A percentile compares a stretch with the other conserved stretches of the same genome.
Conservation (phyloP, 1,140 invertebrate species). For the Fragariocoptes setiger region DNA sequence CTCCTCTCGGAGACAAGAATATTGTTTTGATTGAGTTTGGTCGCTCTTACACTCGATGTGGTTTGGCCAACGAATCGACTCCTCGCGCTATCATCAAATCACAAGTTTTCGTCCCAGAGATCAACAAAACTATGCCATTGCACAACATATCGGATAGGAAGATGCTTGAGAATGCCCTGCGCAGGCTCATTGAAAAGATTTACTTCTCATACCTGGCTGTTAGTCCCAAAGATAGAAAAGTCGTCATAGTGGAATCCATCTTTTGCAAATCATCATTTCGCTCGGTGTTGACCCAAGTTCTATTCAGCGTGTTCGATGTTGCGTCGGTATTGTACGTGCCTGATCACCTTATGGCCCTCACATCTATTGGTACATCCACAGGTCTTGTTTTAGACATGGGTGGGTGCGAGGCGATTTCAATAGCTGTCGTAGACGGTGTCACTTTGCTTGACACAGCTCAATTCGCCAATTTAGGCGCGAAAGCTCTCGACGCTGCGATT, state of each 20-base stretch:
- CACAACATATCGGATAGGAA: slow-evolving; percentile 32
- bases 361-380: slow-evolving; percentile 37
- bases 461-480: slow-evolving; percentile 33
- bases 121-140: slow-evolving; percentile 22
- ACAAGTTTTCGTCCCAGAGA: slow-evolving; percentile 31
- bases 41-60: slow-evolving; percentile 63
- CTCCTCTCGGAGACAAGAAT: slow-evolving; percentile 35
- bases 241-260: slow-evolving; percentile 64
- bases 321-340: slow-evolving; percentile 35
- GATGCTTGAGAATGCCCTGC: slow-evolving; percentile 48
- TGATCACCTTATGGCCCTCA: slow-evolving; percentile 39
- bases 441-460: slow-evolving; percentile 44
- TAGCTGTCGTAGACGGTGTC: slow-evolving; percentile 48
- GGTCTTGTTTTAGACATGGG: slow-evolving; percentile 56
- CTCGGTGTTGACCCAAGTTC: slow-evolving; percentile 54
- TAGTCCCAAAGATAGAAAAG: slow-evolving; percentile 62
- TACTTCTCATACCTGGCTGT: slow-evolving; percentile 65
- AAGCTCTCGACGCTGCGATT: slow-evolving; percentile 23
- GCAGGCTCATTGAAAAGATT: slow-evolving; percentile 53
- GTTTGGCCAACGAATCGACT: slow-evolving; percentile 51
- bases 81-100: slow-evolving; percentile 57
- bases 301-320: slow-evolving; percentile 73
- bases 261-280: slow-evolving; percentile 42
- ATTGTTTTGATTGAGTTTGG: slow-evolving; percentile 67
- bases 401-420: slow-evolving; percentile 40